Evolutionary conservation across 2,888 invertebrate genomes (phyloP).

Genomic region (Cataglyphis albicans): DNA sequence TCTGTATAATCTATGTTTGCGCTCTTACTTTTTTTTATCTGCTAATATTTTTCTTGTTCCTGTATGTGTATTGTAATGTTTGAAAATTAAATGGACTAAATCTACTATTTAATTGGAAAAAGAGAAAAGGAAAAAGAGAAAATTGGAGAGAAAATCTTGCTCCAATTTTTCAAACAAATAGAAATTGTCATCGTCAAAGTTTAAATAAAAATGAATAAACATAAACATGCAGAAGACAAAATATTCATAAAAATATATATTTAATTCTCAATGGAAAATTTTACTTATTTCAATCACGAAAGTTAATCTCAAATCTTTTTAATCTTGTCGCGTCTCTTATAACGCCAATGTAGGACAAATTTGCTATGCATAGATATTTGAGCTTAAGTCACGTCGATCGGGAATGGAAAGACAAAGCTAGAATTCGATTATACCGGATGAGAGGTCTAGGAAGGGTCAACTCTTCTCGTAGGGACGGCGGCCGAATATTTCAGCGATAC

Average conservation of each 20-base stretch:
- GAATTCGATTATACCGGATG: conserved; percentile 20
- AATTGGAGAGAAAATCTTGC: neutral
- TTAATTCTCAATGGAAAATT: neutral
- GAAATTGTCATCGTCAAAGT: neutral
- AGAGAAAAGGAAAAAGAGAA: neutral
- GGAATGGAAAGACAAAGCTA: neutral
- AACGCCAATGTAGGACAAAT: neutral
- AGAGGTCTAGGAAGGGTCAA: neutral
- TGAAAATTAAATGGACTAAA: conserved; percentile 35
- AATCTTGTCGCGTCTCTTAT: conserved; percentile 7
- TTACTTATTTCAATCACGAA: neutral
- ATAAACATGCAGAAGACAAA: too few species aligned
- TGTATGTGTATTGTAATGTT: conserved; percentile 28
- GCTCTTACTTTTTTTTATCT: conserved; percentile 12
- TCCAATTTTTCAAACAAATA: conserved; percentile 3
- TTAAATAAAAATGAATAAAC: neutral
- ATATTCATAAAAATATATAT: neutral
- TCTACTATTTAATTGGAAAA: conserved; percentile 33
- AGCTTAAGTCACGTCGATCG: neutral
- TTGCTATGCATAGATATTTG: neutral
- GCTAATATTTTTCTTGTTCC: neutral
- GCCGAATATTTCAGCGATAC: conserved; percentile 28
- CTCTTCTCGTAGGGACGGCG: neutral
- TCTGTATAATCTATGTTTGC: conserved; percentile 38
- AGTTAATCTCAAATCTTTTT: conserved; percentile 8